Percentiles rank a stretch among this genome's conserved stretches.
These are phyloP conservation scores for Phaetusa simplex DNA, from an alignment of 2,113 vertebrate genomes.

Conservation along the genomic window DNA sequence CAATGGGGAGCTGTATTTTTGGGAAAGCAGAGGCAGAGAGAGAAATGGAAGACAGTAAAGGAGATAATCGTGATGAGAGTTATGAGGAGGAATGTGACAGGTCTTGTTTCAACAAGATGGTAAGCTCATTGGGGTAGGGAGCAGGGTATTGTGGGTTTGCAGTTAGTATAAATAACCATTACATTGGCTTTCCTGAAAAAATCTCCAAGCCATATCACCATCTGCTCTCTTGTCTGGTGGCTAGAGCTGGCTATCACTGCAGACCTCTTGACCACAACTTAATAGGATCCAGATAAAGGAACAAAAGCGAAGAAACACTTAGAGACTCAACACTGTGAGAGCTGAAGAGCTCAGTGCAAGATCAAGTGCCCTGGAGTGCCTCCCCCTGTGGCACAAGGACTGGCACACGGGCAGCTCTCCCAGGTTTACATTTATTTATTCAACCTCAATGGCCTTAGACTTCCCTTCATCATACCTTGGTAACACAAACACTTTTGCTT, in stretches of 20 bases:
- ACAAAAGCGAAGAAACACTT: neutral
- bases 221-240: neutral
- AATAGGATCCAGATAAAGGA: neutral
- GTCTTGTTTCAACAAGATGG: neutral
- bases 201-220: rapidly evolving
- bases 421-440: neutral
- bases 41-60: neutral
- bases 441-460: neutral
- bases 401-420: neutral
- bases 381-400: neutral
- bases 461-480: neutral
- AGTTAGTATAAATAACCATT: neutral
- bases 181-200: neutral
- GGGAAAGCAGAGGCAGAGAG: slow-evolving; percentile 24
- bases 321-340: neutral
- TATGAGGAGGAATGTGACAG: neutral
- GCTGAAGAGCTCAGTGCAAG: neutral
- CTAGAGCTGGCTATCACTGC: neutral
- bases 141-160: neutral
- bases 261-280: neutral
- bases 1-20: neutral
- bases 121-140: neutral
- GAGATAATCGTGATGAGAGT: neutral
- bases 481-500: neutral
- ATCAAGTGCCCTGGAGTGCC: neutral